Base-by-base conservation (phyloP, 2,113 vertebrate species). In the Alligator sinensis region DNA sequence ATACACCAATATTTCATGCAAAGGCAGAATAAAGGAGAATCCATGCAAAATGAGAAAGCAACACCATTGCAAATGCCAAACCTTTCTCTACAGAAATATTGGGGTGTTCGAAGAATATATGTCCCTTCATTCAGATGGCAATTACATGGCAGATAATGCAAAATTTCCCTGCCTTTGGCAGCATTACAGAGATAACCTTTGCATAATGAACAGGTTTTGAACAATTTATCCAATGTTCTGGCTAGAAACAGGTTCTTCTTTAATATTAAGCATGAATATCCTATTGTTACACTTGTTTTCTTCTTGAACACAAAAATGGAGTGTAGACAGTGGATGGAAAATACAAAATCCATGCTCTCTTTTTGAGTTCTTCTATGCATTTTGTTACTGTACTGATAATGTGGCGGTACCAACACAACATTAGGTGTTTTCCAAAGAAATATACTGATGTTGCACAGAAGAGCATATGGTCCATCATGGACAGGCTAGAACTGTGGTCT, bases 241-340 rank as follows among this genome's bases (percentile, higher is more conserved):
- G 47, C 72, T 79, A 92, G 90, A 82, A 82, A 47, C 38, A 84
- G 83, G 38, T 61, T 90, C 81, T 91, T 54, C n/a, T 84, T 80
- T 75, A 78, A 89, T 30, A 76, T 58, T 90, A 77, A 92, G 86
- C 16, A 34, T 82, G 95, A 95, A 83, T 94, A 89, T 55, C 76
- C 2, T n/a, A 87, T 27, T 54, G 5, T 34, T 83, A 47, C 22
- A 86, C 63, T 59, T 81, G 16, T 86, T 88, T 95, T 92, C 70
- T 94, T 89, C 92, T 89, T 84, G 86, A 82, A 81, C 82, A 88
- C 86, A 86, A 59, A 68, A 94, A 80, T 57, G 27, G 21, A 60
- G 72, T 91, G 7, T 63, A 62, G 78, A 64, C 77, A 89, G 27
- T 64, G 79, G 68, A 88, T 76, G 84, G 81, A 87, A 84, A 47